Base-by-base conservation (phyloP, 2,113 vertebrate species). In the Charadrius vociferus region DNA sequence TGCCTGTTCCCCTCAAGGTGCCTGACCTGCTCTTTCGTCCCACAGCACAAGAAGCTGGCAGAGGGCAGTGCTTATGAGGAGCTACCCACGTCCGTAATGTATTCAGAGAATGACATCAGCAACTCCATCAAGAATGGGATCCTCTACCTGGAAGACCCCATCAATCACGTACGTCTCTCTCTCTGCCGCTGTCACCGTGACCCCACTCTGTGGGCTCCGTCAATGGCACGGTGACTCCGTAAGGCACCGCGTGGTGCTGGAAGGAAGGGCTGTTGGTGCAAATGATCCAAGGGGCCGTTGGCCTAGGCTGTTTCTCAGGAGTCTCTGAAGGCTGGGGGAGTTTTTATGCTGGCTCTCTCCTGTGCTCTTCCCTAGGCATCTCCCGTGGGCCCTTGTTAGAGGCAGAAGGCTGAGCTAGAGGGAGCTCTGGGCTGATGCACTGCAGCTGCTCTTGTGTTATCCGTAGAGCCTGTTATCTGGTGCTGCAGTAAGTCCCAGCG, bases 111-210 rank as follows among this genome's bases (percentile, higher is more conserved):
- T 0, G 99, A 99, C 96, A 99, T 99, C 98, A 99, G 99, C 98
- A 99, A 99, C 98, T 99, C 99, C 80, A 99, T 99, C 97, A 99
- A 99, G 98, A 99, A 99, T 0, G 99, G 99, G 79, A 99, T 99
- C 95, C 98, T 99, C 58, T 99, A 99, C 97, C 97, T 99, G 88
- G 99, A 99, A 97, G 99, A 99, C 97, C 99, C 99, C 18, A 99
- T 99, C 96, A 99, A 99, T 96, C 99, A 99, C 0, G 99, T 99
- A 96, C 0, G 96, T 81, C 49, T 92, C 23, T 92, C 23, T 66
- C 45, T 86, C 52, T 37, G 49, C 34, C 5, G 0, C 22, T 47
- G 34, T 32, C 72, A 39, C 71, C 14, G 58, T 68, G 58, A 14
- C 34, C 50, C 43, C 3, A 3, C 47, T 27, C 58, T 72, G 34